phyloP scores from a whole-genome alignment of 2,888 invertebrate species.

The Bugula neritina region DNA sequence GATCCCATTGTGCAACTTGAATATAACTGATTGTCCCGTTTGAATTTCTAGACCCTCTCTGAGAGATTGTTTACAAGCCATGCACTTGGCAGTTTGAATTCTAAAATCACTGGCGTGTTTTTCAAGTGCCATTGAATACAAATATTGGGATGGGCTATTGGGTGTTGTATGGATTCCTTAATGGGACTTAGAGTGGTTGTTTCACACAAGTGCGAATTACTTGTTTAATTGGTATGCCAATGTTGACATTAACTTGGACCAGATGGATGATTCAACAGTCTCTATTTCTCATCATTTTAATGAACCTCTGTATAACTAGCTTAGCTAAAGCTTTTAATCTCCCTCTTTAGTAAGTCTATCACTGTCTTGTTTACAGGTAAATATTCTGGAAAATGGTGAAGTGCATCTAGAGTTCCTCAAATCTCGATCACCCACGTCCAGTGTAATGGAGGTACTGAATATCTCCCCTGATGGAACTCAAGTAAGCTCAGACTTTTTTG shows the following conservation, averaged over 20 bases:
- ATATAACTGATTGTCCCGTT: background rate
- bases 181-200: too few species aligned
- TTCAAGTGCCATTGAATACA: background rate
- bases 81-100: background rate
- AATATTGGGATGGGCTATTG: conserved; percentile 21
- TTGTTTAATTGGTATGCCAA: background rate
- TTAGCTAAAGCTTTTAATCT: too few species aligned
- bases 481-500: background rate
- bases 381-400: conserved; percentile 24
- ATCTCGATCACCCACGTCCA: conserved; percentile 27
- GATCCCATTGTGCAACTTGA: background rate
- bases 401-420: conserved; percentile 25
- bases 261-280: too few species aligned
- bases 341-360: too few species aligned
- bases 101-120: conserved; percentile 2
- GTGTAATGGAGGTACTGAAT: conserved; percentile 33
- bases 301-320: too few species aligned
- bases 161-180: background rate
- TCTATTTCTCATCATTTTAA: too few species aligned
- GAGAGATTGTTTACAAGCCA: conserved; percentile 14
- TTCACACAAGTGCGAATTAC: background rate
- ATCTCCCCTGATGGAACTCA: conserved; percentile 34
- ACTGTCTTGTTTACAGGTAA: conserved; percentile 20
- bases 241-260: too few species aligned
- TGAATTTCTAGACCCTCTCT: background rate